A percentile compares a stretch with the other conserved stretches of the same genome.
Evolutionary conservation across 1,140 invertebrate genomes (phyloP).

Genomic region (Colletes latitarsis): DNA sequence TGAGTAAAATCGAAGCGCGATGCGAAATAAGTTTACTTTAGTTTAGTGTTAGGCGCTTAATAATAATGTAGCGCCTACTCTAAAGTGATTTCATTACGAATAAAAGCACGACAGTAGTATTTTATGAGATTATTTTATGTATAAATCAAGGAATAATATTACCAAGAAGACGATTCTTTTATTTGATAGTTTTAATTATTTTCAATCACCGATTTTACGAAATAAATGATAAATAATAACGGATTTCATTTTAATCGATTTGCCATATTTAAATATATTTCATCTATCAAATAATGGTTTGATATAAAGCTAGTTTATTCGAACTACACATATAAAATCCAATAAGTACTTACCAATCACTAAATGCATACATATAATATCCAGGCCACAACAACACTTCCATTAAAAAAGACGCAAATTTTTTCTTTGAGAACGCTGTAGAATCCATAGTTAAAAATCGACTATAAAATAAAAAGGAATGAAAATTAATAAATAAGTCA

Average conservation of each 20-base stretch:
- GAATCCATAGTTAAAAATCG: slow-evolving; percentile 26
- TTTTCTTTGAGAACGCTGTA: slow-evolving; percentile 27
- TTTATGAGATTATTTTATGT: not conserved
- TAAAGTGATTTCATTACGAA: no score
- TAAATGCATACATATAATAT: not conserved
- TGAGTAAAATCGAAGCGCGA: not conserved
- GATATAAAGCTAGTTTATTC: not conserved
- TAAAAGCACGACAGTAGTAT: no score
- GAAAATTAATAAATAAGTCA: not conserved
- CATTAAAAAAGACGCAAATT: slow-evolving; percentile 14
- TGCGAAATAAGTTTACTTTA: not conserved
- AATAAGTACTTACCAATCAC: slow-evolving; percentile 18
- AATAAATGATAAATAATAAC: not conserved
- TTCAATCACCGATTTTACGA: not conserved
- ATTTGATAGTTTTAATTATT: no score
- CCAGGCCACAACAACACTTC: not conserved
- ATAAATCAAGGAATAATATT: not conserved
- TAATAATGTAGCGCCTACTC: no score
- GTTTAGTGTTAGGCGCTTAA: not conserved
- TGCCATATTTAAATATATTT: not conserved
- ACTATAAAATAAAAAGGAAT: slow-evolving; percentile 18
- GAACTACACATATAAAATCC: not conserved
- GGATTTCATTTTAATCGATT: not conserved
- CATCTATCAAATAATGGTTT: not conserved
- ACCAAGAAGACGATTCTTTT: not conserved